A percentile compares a stretch with the other conserved stretches of the same genome.
Conservation (phyloP, 2,113 vertebrate genomes). For the Mobula hypostoma region DNA sequence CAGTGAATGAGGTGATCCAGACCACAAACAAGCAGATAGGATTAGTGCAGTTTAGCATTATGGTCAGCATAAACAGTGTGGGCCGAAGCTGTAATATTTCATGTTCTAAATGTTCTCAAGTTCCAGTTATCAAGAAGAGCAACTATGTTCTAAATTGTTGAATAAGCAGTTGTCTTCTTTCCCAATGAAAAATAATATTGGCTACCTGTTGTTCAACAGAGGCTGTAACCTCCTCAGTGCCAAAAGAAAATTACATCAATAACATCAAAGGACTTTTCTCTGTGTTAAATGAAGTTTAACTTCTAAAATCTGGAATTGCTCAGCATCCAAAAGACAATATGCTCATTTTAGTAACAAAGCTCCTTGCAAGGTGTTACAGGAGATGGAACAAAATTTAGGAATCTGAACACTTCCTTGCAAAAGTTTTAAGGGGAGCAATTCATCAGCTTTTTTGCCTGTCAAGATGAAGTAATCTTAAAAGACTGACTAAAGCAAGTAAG, state of each 20-base stretch:
- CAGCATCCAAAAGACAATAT: not conserved
- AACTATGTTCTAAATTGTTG: not conserved
- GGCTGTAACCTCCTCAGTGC: not conserved
- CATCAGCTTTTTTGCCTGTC: conserved; percentile 40
- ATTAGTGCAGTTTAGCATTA: too few species aligned
- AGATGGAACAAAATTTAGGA: not conserved
- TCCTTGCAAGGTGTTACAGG: not conserved
- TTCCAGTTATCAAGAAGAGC: not conserved
- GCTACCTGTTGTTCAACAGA: not conserved
- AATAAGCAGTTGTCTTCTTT: not conserved
- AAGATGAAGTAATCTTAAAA: conserved; percentile 41
- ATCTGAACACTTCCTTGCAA: not conserved
- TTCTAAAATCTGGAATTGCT: not conserved
- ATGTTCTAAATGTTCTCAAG: not conserved
- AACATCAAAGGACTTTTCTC: not conserved
- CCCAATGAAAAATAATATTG: not conserved
- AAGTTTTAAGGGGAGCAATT: not conserved
- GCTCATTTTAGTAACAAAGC: not conserved
- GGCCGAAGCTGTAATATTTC: too few species aligned
- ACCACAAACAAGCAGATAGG: too few species aligned
- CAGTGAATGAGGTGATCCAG: too few species aligned
- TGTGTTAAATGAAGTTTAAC: not conserved
- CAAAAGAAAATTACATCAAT: too few species aligned
- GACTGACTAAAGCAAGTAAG: conserved; percentile 25
- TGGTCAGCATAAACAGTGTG: too few species aligned